phyloP scores from a whole-genome alignment of 2,113 vertebrate genomes.

The Podocnemis expansa region DNA sequence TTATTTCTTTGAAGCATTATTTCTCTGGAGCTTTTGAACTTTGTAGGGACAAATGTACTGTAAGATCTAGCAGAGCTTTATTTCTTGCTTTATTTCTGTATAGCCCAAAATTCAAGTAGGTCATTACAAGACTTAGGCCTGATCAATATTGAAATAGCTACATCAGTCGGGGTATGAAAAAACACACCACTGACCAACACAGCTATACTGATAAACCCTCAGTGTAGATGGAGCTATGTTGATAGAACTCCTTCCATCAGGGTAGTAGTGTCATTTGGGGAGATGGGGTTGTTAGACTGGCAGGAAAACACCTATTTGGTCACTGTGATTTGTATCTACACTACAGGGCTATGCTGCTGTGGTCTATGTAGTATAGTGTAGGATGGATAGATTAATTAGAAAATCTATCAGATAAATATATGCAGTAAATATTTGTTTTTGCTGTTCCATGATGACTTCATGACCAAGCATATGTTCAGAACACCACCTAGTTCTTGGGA shows the following conservation, averaged over 20 bases:
- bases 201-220: not conserved
- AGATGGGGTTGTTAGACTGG: not conserved
- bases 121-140: not conserved
- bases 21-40: not conserved
- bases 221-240: not conserved
- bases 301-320: not conserved
- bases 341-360: not conserved
- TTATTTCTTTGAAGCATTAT: not conserved
- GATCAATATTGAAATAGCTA: not conserved
- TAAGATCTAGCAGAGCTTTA: not conserved
- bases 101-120: not conserved
- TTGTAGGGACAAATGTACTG: not conserved
- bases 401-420: not conserved
- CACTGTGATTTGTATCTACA: not conserved
- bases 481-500: not conserved
- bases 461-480: not conserved
- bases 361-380: fast-evolving
- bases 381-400: not conserved
- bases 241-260: not conserved
- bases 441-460: not conserved
- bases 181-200: not conserved
- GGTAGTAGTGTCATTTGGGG: not conserved
- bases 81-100: not conserved
- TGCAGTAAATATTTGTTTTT: not conserved
- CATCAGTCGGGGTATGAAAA: not conserved